Base-by-base conservation (phyloP, 2,113 vertebrate genomes). In the Clinocottus analis region DNA sequence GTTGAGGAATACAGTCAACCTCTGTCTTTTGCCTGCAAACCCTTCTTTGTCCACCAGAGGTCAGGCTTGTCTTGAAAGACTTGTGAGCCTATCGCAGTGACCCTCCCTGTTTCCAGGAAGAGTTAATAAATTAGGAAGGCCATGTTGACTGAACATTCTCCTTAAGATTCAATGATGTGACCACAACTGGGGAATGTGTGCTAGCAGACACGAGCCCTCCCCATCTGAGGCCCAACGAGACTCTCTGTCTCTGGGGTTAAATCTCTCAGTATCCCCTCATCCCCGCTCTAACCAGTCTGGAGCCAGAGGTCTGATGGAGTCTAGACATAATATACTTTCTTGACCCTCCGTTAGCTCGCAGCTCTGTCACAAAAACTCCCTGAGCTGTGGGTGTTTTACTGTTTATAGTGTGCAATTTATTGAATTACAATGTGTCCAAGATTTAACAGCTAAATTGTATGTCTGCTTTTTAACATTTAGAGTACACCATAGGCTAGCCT, bases 161-260 rank as follows among this genome's bases (percentile, higher is more conserved):
- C 58, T 74, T 41, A 39, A 53, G 37, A 83, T 70, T 75, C 77
- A 85, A 41, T 10, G 47, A 85, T 75, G 74, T 71, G 64, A 85
- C 75, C 82, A 86, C 83, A 87, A 65, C 43, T 81, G 71, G 76
- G 79, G 81, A 89, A 88, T 88, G 87, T 83, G 72, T 77, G 43
- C 75, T 37, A 72, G 72, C 62, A 80, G 87, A 83, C 88, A 77
- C 66, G 73, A 60, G 73, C 61, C 78, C 85, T 90, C 69, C 79
- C 81, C 71, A 82, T 88, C 62, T 76, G 82, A 86, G 83, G 85
- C 88, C 87, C 87, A 83, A 43, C 61, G 82, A 91, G 91, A 92
- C 90, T 91, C 72, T 0, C 75, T 87, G 91, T 93, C 92, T 89
- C 89, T 85, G 71, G 90, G 86, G 90, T 87, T 90, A 90, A 82